Base-by-base conservation (phyloP, 2,113 vertebrate species). In the Forbesichthys papilliferus region DNA sequence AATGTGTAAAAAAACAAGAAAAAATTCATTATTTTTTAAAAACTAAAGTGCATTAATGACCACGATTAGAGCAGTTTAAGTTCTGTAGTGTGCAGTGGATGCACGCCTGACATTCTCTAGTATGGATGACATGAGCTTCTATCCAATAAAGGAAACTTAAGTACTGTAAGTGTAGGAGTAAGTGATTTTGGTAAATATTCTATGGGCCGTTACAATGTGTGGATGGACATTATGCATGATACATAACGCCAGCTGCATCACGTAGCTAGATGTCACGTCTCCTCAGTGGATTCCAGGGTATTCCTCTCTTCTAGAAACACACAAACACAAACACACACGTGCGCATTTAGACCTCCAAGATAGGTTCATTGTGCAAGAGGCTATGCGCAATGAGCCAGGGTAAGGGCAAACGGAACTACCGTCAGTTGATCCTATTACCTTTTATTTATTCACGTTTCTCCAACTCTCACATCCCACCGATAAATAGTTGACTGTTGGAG, bases 221-320 rank as follows among this genome's bases (percentile, higher is more conserved):
- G 14, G 20, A 16, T 57, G 42, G 33, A 11, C 12, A 46, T 33
- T 54, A 13, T 46, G 67, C 13, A 27, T 67, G 64, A 72, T 71
- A 69, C 57, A 58, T 74, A 72, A 69, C 66, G 69, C 67, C 34
- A 13, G 42, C 47, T 59, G 63, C 46, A 71, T 78, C 49, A 64
- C 58, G 80, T 53, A 51, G 48, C 34, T 73, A 82, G 70, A 80
- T 68, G 53, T 67, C 56, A 56, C 18, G 75, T 66, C 78, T 83
- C 73, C 69, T 69, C 47, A 53, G n/a, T 69, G 51, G 73, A 69
- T 54, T 64, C 49, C 51, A 73, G 60, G 80, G 60, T 73, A 51
- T 64, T 55, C 58, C 66, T 66, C 48, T 48, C 20, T 33, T 66
- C 47, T 66, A 47, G 34, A 27, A 60, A 64, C 63, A 69, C 55